These are phyloP conservation scores for Tinamus major DNA, from an alignment of 2,797 vertebrate species.

Conservation along the genomic window DNA sequence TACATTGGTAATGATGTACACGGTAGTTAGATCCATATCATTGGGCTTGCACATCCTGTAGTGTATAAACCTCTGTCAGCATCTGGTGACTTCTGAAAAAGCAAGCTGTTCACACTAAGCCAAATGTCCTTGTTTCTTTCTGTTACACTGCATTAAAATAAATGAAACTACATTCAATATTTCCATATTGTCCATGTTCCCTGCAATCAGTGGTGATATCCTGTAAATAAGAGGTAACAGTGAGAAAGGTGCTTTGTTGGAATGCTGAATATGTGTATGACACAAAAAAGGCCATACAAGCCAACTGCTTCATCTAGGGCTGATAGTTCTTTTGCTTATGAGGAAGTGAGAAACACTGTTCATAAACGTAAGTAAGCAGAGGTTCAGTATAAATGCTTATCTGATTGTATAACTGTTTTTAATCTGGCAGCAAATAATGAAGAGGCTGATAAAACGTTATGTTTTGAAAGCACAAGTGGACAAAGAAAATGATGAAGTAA, in stretches of 20 bases:
- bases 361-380: neutral
- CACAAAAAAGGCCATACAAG: neutral
- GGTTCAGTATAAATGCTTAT: neutral
- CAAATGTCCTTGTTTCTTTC: neutral
- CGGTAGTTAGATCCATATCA: neutral
- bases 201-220: neutral
- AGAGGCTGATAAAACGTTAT: conserved; percentile 90
- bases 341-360: neutral
- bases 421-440: conserved; percentile 89
- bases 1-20: neutral
- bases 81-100: neutral
- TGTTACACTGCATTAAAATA: neutral
- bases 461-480: conserved; percentile 92
- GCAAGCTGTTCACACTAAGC: neutral
- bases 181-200: neutral
- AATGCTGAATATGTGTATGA: neutral
- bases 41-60: neutral
- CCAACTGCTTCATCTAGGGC: neutral
- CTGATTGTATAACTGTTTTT: conserved; percentile 25
- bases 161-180: neutral
- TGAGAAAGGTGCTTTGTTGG: neutral
- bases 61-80: neutral
- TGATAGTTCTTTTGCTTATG: neutral
- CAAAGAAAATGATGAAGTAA: conserved; percentile 91
- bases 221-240: neutral